Conservation (phyloP, 2,797 vertebrate genomes). For the Eupleurogrammus muticus region DNA sequence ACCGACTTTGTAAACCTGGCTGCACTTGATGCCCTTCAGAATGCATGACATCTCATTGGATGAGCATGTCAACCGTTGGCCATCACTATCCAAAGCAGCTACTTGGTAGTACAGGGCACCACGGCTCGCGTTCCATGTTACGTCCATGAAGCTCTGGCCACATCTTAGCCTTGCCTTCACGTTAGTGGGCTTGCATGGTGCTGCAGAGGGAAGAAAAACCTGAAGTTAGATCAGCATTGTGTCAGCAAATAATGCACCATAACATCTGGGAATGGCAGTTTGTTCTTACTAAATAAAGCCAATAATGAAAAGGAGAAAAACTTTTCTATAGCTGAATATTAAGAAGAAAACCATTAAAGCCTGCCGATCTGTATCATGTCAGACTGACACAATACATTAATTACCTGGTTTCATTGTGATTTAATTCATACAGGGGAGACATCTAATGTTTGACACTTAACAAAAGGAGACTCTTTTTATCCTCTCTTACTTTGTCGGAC, state of each 20-base stretch:
- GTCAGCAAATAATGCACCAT: background rate
- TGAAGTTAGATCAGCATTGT: constrained; percentile 9
- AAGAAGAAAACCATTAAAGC: background rate
- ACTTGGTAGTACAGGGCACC: constrained; percentile 73
- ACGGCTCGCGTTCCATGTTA: constrained; percentile 76
- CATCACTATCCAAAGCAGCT: constrained; percentile 45
- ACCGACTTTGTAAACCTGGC: constrained; percentile 76
- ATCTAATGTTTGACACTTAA: background rate
- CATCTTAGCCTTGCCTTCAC: constrained; percentile 70
- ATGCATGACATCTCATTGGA: constrained; percentile 75
- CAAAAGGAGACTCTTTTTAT: no score
- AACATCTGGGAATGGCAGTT: background rate
- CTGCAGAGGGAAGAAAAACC: constrained; percentile 63
- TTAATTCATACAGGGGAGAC: background rate
- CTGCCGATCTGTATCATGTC: background rate
- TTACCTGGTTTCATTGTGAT: background rate
- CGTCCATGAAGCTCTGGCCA: constrained; percentile 53
- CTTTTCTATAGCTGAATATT: no score
- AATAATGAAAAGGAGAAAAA: no score
- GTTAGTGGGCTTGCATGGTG: constrained; percentile 80
- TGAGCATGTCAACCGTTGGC: constrained; percentile 40
- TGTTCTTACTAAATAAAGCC: no score
- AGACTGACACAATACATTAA: background rate
- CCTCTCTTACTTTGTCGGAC: constrained; percentile 73
- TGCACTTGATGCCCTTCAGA: constrained; percentile 72